These are phyloP conservation scores for Tachina lurida DNA, from an alignment of 2,888 invertebrate genomes.

Conservation along the genomic window DNA sequence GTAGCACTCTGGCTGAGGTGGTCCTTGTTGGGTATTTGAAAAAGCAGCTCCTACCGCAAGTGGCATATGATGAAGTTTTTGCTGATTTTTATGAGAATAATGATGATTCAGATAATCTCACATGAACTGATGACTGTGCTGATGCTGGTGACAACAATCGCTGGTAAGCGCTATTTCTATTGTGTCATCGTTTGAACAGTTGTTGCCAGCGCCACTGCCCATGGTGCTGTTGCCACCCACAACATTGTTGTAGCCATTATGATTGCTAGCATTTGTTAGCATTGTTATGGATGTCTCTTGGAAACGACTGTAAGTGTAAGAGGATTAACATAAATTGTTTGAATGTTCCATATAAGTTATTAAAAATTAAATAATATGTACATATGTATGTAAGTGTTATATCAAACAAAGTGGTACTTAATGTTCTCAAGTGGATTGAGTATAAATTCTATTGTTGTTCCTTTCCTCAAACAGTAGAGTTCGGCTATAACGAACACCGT, in stretches of 20 bases:
- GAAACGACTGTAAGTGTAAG: slow-evolving; percentile 74
- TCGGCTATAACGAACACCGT: no score
- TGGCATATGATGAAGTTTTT: slow-evolving; percentile 12
- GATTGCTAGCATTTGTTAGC: slow-evolving; percentile 74
- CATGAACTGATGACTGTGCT: slow-evolving; percentile 64
- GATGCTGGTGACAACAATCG: slow-evolving; percentile 70
- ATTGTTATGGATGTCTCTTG: slow-evolving; percentile 78
- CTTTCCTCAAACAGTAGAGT: no score
- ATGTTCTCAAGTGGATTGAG: no score
- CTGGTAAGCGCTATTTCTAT: slow-evolving; percentile 69
- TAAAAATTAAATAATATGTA: background rate
- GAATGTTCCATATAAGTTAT: background rate
- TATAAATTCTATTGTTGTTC: no score
- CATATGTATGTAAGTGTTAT: no score
- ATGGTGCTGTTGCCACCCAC: slow-evolving; percentile 16
- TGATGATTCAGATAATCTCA: slow-evolving; percentile 57
- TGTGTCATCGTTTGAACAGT: slow-evolving; percentile 58
- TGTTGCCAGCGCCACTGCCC: slow-evolving; percentile 36
- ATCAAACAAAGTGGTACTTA: no score
- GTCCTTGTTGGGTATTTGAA: background rate
- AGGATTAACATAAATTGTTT: background rate
- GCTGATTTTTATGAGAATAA: background rate
- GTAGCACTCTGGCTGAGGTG: slow-evolving; percentile 24
- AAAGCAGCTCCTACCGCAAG: background rate
- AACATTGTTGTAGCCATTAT: slow-evolving; percentile 62